Evolutionary conservation across 2,113 vertebrate genomes (phyloP).

Genomic region (Ptilonorhynchus violaceus): DNA sequence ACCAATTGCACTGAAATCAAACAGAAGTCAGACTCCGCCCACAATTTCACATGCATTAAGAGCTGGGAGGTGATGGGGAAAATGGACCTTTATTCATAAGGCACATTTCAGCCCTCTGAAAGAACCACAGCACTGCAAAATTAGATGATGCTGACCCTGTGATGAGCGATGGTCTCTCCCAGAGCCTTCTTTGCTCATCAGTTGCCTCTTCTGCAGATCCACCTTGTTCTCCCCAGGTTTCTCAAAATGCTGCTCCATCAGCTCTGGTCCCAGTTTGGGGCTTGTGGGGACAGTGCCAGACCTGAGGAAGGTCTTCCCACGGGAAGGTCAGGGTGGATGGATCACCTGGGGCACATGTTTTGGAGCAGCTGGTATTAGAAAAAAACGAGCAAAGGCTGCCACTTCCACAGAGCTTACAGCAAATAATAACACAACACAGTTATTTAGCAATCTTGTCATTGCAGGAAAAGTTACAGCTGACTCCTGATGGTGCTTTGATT

Average conservation of each 20-base stretch:
- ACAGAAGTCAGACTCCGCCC: background rate
- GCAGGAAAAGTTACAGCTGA: constrained; percentile 2
- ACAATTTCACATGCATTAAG: background rate
- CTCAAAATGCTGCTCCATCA: background rate
- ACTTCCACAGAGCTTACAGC: background rate
- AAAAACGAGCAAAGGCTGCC: background rate
- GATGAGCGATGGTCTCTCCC: background rate
- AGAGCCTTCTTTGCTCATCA: background rate
- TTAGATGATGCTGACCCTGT: background rate
- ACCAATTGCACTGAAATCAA: background rate
- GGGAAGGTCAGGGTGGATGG: background rate
- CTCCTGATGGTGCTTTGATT: constrained; percentile 21
- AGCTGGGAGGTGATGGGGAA: background rate
- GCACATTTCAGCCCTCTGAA: background rate
- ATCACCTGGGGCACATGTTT: background rate
- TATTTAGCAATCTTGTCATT: background rate
- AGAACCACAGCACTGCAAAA: background rate
- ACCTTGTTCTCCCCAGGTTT: background rate
- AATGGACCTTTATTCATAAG: background rate
- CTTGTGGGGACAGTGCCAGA: background rate
- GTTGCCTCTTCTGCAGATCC: background rate
- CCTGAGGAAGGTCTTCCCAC: background rate
- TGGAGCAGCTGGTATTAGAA: background rate
- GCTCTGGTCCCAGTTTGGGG: background rate
- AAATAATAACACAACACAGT: background rate